These are phyloP conservation scores for Albula glossodonta DNA, from an alignment of 2,113 vertebrate genomes.

Conservation along the genomic window DNA sequence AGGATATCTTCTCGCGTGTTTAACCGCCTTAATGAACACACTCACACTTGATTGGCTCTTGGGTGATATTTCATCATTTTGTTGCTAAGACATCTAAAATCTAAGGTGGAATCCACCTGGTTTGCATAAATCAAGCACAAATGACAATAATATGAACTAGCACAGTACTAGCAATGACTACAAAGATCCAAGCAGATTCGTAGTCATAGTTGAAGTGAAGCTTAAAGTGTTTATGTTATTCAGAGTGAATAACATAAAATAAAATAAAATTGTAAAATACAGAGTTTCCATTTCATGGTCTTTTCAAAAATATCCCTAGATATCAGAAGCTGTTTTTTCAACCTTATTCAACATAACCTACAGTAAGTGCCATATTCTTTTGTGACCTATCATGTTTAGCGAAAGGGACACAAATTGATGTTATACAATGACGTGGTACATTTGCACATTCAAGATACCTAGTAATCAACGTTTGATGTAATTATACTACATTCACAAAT, in stretches of 20 bases:
- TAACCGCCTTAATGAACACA: no score
- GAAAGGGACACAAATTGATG: neutral
- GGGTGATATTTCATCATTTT: no score
- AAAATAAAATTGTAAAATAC: no score
- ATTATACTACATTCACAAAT: slow-evolving; percentile 10
- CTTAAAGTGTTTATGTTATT: neutral
- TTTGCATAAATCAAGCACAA: no score
- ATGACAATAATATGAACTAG: no score
- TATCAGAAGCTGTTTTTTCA: neutral
- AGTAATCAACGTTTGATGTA: slow-evolving; percentile 14
- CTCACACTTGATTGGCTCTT: no score
- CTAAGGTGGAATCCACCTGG: no score
- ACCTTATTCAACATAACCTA: neutral
- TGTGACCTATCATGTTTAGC: slow-evolving; percentile 11
- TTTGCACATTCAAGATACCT: neutral
- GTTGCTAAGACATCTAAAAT: no score
- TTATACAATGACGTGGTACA: neutral
- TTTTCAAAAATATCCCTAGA: neutral
- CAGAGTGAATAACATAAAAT: no score
- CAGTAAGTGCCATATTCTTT: neutral
- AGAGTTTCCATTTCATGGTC: neutral
- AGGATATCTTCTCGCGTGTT: no score
- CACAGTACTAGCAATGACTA: neutral
- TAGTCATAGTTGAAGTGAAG: neutral
- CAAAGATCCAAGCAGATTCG: neutral